Base-by-base conservation (phyloP, 2,888 invertebrate species). In the Ochropleura plecta region DNA sequence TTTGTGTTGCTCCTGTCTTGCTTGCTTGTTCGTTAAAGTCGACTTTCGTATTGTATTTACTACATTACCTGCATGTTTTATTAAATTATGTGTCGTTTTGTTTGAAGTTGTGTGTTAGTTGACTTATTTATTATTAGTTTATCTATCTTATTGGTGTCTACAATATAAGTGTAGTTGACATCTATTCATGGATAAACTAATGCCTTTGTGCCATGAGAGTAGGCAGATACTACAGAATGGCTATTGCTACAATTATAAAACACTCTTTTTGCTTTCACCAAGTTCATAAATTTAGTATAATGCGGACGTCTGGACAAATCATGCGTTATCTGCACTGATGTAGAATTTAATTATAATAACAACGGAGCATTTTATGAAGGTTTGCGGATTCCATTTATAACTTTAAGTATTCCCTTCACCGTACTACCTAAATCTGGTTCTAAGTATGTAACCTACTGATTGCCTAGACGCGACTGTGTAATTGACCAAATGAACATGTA, bases 1-100 rank as follows among this genome's bases (percentile, higher is more conserved):
- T 90, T 90, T 88, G 84, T 90, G 89, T 89, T 88, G 88, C 88
- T 88, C 86, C 85, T 87, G 84, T 82, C 78, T 79, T 78, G 68
- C 62, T 40, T 59, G 14, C 16, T 30, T 57, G 62, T 76, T 64
- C 49, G 70, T 72, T 73, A 68, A 48, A 64, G 64, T 80, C 65
- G 63, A 71, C 69, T 67, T 48, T 64, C 40, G 60, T 83, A 70
- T 81, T 55, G 62, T 83, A 66, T 66, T 57, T 20, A 40, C 42
- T 64, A 64, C 62, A 71, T 71, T 69, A 68, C 64, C 55, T 67
- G 71, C 42, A 51, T 64, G 51, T 70, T 79, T 62, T 76, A 69
- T 66, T 71, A 57, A 79, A 79, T 79, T 62, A 49, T 30, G 30
- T 30, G 30, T 55, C 16, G 12, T 70, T 65, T 46, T 65, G 48